Base-by-base conservation (phyloP, 2,888 invertebrate genomes). In the Dascillus cervinus region DNA sequence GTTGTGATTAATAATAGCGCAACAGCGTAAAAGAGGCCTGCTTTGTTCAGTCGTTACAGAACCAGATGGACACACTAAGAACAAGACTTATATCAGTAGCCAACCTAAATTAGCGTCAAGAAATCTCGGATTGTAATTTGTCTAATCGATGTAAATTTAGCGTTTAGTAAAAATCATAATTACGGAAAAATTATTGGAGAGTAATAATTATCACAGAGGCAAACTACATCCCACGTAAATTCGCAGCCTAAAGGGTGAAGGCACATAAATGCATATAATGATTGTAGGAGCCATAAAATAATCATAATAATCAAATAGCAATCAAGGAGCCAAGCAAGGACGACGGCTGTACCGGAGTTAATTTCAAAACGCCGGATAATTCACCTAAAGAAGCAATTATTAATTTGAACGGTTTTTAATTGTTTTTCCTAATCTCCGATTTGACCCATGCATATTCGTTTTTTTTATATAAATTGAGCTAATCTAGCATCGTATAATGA, bases 301-400 rank as follows among this genome's bases (percentile, higher is more conserved):
- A 47, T 49, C 46, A 47, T 45, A 45, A 40, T 43, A 40, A 49
- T 49, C 47, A 49, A 46, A 46, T 35, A 41, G 44, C 43, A 46
- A 49, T 49, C 49, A 47, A 39, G 40, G 37, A 30, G 38, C 34
- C 28, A 28, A 15, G 39, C 44, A 44, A 39, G 41, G 39, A 43
- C 44, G 44, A 33, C 38, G 35, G 39, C 43, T 39, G 41, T 41
- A n/a, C n/a, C n/a, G n/a, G n/a, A n/a, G n/a, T n/a, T n/a, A n/a
- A n/a, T n/a, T n/a, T n/a, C n/a, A n/a, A n/a, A n/a, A n/a, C n/a
- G n/a, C n/a, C n/a, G n/a, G n/a, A n/a, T n/a, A n/a, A n/a, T n/a
- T n/a, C n/a, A n/a, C n/a, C n/a, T n/a, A n/a, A n/a, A n/a, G n/a
- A n/a, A n/a, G n/a, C n/a, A n/a, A n/a, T n/a, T n/a, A n/a, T n/a